Evolutionary conservation across 2,113 vertebrate genomes (phyloP).

Genomic region (Pungitius pungitius): DNA sequence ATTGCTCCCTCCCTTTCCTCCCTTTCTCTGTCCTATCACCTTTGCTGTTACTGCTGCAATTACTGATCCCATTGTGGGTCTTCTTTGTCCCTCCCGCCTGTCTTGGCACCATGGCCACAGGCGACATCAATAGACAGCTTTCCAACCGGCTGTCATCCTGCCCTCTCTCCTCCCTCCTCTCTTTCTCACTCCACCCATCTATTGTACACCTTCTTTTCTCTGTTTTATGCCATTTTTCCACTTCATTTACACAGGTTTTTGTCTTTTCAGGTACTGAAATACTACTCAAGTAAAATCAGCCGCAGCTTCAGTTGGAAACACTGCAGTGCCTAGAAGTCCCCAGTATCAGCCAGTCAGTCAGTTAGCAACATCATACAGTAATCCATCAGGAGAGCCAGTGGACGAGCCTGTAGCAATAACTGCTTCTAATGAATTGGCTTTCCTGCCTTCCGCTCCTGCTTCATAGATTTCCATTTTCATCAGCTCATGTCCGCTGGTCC

Average conservation of each 20-base stretch:
- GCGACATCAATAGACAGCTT: not conserved
- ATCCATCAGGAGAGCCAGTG: constrained; percentile 40
- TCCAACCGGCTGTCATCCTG: constrained; percentile 22
- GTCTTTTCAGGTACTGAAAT: not conserved
- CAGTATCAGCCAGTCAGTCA: constrained; percentile 25
- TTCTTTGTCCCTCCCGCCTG: not conserved
- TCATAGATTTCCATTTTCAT: constrained; percentile 63
- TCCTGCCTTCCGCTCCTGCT: constrained; percentile 10
- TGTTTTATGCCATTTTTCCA: not conserved
- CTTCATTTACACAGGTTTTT: not conserved
- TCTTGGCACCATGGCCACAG: not conserved
- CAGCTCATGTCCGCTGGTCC: constrained; percentile 27
- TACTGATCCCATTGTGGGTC: constrained; percentile 20
- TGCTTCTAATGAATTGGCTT: constrained; percentile 56
- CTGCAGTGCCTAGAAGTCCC: constrained; percentile 30
- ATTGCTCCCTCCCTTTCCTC: not conserved
- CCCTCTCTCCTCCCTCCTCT: not conserved
- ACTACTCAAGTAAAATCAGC: not conserved
- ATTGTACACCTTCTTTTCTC: not conserved
- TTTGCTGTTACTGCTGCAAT: constrained; percentile 29
- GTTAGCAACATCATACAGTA: constrained; percentile 25
- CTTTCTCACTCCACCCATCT: not conserved
- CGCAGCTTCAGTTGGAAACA: constrained; percentile 24
- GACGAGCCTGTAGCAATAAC: constrained; percentile 34
- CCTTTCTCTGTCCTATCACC: constrained; percentile 51